Base-by-base conservation (phyloP, 1,140 invertebrate species). In the Dolichoris vasculosae region DNA sequence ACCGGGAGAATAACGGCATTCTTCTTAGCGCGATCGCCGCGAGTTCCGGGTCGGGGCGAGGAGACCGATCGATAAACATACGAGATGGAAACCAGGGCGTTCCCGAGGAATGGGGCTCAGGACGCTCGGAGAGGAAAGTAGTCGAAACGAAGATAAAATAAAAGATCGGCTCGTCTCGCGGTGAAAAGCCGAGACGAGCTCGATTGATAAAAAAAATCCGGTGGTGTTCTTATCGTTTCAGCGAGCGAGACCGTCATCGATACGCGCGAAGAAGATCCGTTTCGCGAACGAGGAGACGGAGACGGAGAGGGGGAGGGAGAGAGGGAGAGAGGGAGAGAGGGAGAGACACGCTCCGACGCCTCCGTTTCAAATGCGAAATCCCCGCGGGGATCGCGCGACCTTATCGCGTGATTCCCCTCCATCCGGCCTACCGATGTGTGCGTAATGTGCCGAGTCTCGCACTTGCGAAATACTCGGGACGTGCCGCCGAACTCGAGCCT, bases 391-490 rank as follows among this genome's bases (percentile, higher is more conserved):
- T 26, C 55, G 55, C 55, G 20, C 69, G 67, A 73, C 80, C 46
- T 82, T 71, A 71, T 71, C 64, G 32, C 46, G 40, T n/a, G 30
- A 55, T 59, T 81, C 46, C 48, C 46, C 35, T 55, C 55, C 13
- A 26, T 26, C 4, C 55, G 55, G 2, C 55, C 7, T 59, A 23
- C n/a, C n/a, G n/a, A n/a, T n/a, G n/a, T n/a, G n/a, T n/a, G n/a
- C n/a, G n/a, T n/a, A n/a, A n/a, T n/a, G n/a, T n/a, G n/a, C n/a
- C n/a, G n/a, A n/a, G n/a, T n/a, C 78, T 9, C 46, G 67, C 64
- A 82, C 69, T 82, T 43, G 81, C 69, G 48, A 23, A 73, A 73
- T 40, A n/a, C 48, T 71, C 79, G 7, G 0, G n/a, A 2, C 55
- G 11, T 26, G 43, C 3, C 55, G 35, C 55, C 55, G 51, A 20